Evolutionary conservation across 2,888 invertebrate genomes (phyloP), one percentile per base, ranked within the genome.

Genomic region (Andrena minutula): DNA sequence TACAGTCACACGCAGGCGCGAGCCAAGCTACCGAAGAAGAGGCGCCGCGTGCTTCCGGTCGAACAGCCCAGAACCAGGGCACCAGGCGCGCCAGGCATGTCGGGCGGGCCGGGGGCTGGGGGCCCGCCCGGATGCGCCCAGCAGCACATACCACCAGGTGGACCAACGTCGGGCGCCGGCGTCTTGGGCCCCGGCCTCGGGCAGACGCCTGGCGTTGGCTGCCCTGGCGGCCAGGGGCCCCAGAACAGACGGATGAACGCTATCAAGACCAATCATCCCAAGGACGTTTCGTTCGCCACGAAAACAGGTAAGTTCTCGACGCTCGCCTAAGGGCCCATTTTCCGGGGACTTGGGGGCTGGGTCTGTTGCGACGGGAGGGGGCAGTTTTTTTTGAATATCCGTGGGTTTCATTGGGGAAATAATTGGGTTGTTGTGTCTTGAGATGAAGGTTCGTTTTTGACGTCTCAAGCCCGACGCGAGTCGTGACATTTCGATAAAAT

Each of bases 11-110:
- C 98, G 91, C 95, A 99, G 96, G 99, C 99, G 87, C 95, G 99
- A 92, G 99, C 99, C 83, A 99, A 99, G 95, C 96, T 99, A 94
- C 99, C 99, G 85, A 99, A 99, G 96, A 99, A 99, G 95, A 95
- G 99, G 88, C 96, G 99, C 95, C 96, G 99, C 93, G 99, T 99
- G 88, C 95, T 99, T 93, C 99, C 99, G 79, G 99, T 99, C 83
- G 99, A 99, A 94, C 98, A 98, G 89, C 97, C 98, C 30, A 90
- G 92, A 86, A 91, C 90, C 6, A 85, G 93, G 75, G 93, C 90
- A 53, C 94, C 95, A 53, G 94, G 95, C 85, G 95, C 95, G 41
- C 89, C 95, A 83, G 92, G 94, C 87, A 86, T 89, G 71, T 90
- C 92, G 80, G 90, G 91, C 84, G 95, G 95, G 35, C 87, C 95